Base-by-base conservation (phyloP, 2,888 invertebrate genomes). In the Pachymerium ferrugineum region DNA sequence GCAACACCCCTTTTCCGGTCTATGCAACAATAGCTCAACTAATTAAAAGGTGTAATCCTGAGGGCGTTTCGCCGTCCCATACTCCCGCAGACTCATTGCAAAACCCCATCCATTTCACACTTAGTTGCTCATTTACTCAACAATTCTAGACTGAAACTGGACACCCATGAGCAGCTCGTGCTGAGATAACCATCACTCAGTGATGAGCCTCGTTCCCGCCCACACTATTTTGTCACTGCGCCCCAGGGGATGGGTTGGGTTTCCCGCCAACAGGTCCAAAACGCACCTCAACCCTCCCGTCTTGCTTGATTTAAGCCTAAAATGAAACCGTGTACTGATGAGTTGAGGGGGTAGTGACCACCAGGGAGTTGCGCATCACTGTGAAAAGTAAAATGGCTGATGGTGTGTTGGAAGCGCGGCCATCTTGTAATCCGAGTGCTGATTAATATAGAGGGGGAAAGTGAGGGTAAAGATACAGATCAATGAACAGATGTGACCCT, bases 401-500 rank as follows among this genome's bases (percentile, higher is more conserved):
- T 54, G 54, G 54, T 54, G 54, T 25, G 22, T 54, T 54, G 54
- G 22, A n/a, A 12, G 22, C 22, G 54, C 54, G 54, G 54, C 25
- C 54, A 28, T 54, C 28, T 54, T 54, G 54, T 54, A 54, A 54
- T 54, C 54, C 54, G 54, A 54, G 54, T 54, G 10, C 54, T 54
- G 54, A 54, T 54, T 54, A 54, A 54, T 54, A 54, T 25, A 8
- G 54, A 54, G 54, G 54, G 54, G 54, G 28, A 22, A 54, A 3
- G 3, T 25, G 47, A 16, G 54, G 54, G 54, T 54, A 54, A 54
- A 54, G 54, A 54, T 54, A 54, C 54, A 54, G 54, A 54, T 54
- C 54, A 54, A 54, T 54, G 54, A 54, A 54, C 54, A 54, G 54
- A 22, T 54, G 54, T 54, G 54, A 54, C 54, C 54, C 54, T 54